These are phyloP conservation scores for Scytalopus superciliaris DNA, from an alignment of 2,113 vertebrate species.

Conservation along the genomic window DNA sequence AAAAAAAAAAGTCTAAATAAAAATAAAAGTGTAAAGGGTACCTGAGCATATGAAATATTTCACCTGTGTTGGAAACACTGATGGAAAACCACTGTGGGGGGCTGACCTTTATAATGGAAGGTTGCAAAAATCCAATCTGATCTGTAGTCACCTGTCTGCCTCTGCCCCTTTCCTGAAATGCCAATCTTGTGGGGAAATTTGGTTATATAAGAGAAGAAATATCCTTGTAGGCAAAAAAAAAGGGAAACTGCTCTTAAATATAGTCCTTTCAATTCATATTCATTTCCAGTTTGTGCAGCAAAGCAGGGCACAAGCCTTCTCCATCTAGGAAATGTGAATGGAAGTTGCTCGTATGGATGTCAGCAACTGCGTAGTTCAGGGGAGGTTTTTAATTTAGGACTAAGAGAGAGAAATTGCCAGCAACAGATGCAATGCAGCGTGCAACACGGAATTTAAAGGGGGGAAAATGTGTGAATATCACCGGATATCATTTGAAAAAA, in stretches of 20 bases:
- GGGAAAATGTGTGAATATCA: slow-evolving; percentile 9
- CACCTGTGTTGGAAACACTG: not conserved
- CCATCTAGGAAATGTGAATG: slow-evolving; percentile 48
- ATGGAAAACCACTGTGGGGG: slow-evolving; percentile 30
- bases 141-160: slow-evolving; percentile 74
- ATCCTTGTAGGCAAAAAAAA: slow-evolving; percentile 57
- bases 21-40: not conserved
- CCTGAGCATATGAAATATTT: not conserved
- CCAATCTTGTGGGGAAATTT: slow-evolving; percentile 69
- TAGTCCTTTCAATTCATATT: slow-evolving; percentile 37
- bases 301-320: not conserved
- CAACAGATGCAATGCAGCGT: slow-evolving; percentile 33
- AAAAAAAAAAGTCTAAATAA: not conserved
- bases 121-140: slow-evolving; percentile 76
- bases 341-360: not conserved
- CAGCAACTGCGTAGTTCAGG: slow-evolving; percentile 11
- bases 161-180: slow-evolving; percentile 71
- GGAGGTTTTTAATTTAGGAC: slow-evolving; percentile 64
- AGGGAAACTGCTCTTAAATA: slow-evolving; percentile 2
- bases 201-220: slow-evolving; percentile 63
- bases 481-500: slow-evolving; percentile 8
- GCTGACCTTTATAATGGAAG: slow-evolving; percentile 76
- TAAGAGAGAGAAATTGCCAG: slow-evolving; percentile 63
- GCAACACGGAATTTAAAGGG: slow-evolving; percentile 31
- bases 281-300: not conserved